Percentiles rank a stretch among this genome's conserved stretches.
Conservation (phyloP, 2,888 invertebrate species). For the Zootermopsis nevadensis region DNA sequence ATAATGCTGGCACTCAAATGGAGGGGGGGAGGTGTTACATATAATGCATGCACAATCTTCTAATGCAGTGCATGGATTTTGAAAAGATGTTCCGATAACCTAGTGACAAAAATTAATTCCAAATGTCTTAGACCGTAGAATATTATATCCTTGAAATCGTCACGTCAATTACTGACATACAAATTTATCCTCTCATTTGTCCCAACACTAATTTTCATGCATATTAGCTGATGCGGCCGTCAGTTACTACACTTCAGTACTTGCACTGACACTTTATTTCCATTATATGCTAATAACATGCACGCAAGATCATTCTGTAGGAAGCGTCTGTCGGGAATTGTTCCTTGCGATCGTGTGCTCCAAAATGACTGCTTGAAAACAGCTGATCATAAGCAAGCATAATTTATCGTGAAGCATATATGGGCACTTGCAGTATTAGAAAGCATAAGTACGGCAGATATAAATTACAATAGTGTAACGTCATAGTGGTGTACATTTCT, state of each 20-base stretch:
- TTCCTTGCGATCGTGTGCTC: neutral
- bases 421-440: neutral
- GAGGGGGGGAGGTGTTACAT: no score
- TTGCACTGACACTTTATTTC: no score
- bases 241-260: neutral
- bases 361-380: constrained; percentile 6
- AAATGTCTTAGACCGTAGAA: no score
- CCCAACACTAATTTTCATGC: neutral
- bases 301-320: no score
- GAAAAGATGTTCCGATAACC: no score
- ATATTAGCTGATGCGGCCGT: neutral
- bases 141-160: neutral
- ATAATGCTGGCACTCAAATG: no score
- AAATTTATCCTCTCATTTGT: neutral
- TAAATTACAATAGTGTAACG: neutral
- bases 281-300: no score
- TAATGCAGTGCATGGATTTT: no score
- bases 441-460: neutral
- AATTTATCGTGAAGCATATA: neutral
- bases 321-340: no score
- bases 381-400: constrained; percentile 18
- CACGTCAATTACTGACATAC: neutral
- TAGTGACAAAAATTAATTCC: no score
- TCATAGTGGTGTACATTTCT: neutral
- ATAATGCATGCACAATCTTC: no score